Percentiles rank a stretch among this genome's conserved stretches.
Conservation (phyloP, 2,113 vertebrate species). For the Heloderma charlesbogerti region DNA sequence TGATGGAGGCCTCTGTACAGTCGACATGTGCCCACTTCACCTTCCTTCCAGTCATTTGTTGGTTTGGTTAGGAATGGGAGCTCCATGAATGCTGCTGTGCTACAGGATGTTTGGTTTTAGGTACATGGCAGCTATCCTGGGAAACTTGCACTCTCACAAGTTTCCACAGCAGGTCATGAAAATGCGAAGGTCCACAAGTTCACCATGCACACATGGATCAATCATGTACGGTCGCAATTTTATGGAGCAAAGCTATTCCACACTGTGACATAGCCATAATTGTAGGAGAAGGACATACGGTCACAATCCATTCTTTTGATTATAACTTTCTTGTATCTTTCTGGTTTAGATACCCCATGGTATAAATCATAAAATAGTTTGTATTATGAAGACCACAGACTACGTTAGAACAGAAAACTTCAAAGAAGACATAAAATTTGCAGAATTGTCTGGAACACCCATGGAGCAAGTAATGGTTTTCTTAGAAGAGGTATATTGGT, state of each 20-base stretch:
- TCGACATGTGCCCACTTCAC: background rate
- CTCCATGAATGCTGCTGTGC: background rate
- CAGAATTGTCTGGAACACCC: constrained; percentile 61
- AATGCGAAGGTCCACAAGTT: background rate
- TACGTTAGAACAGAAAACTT: constrained; percentile 68
- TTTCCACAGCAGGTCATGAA: background rate
- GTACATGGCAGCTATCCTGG: background rate
- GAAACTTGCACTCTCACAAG: background rate
- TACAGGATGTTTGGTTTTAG: background rate
- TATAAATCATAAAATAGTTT: constrained; percentile 61
- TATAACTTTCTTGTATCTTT: background rate
- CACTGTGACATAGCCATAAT: accelerated
- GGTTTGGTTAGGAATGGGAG: background rate
- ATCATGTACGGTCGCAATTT: background rate
- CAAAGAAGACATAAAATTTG: constrained; percentile 66
- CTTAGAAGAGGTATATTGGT: constrained; percentile 69
- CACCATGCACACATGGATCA: background rate
- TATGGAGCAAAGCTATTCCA: background rate
- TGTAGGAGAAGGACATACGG: background rate
- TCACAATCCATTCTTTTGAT: background rate
- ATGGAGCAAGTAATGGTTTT: constrained; percentile 65
- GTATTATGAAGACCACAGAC: constrained; percentile 67
- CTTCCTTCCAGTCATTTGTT: background rate
- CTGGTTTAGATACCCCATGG: constrained; percentile 38
- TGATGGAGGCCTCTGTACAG: background rate